Base-by-base conservation (phyloP, 2,113 vertebrate genomes). In the Sporophila hypoxantha region DNA sequence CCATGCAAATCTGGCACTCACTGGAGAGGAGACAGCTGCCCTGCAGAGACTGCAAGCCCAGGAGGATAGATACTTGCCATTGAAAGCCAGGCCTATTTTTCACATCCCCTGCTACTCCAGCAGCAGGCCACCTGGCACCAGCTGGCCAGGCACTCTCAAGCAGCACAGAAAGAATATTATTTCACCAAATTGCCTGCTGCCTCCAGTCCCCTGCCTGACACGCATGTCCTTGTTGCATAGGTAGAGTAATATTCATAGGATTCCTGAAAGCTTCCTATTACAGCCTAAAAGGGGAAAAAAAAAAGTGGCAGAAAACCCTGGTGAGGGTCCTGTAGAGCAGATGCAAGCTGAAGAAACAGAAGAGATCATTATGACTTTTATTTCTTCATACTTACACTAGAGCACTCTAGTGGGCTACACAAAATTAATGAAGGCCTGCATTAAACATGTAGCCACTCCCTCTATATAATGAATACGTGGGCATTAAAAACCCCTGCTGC, bases 361-460 rank as follows among this genome's bases (percentile, higher is more conserved):
- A 57, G 37, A 74, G 12, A 82, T 53, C 61, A 29, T 55, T 83
- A 14, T 7, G 70, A 76, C 21, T 47, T 75, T 76, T 74, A 79
- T 67, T 89, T 76, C 81, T 57, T 65, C 79, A 42, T 30, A 17
- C 67, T 90, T 76, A 62, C 30, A 34, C 42, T 39, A 68, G 46
- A 91, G 79, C 89, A 90, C 21, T 94, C 69, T 36, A 64, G 46
- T 14, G 46, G 70, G 61, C 69, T 77, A 62, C 60, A 60, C 22
- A 71, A 91, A 93, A 91, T 61, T 81, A 90, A 90, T 56, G 60
- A 94, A 83, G 68, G 49, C 34, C 21, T 57, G 20, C 53, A 91
- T 55, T 88, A 87, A 91, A n/a, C 39, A 37, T 14, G 26, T 49
- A 66, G 71, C 53, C 64, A 65, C 76, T 82, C 80, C 86, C 46